Percentiles rank a stretch among this genome's conserved stretches.
Evolutionary conservation across 2,797 vertebrate species (phyloP).

Genomic region (Bucorvus abyssinicus): DNA sequence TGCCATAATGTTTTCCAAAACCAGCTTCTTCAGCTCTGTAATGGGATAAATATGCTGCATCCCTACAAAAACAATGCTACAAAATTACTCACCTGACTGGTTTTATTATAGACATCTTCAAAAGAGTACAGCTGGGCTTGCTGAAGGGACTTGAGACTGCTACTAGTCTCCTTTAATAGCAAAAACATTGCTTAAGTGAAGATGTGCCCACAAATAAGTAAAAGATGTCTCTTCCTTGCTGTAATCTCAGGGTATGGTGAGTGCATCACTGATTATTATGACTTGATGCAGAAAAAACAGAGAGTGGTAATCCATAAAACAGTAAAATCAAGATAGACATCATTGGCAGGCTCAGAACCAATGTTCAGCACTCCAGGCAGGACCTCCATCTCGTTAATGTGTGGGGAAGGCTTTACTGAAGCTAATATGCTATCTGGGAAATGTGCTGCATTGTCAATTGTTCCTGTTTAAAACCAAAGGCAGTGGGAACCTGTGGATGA

Average conservation of each 20-base stretch:
- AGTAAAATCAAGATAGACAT: neutral
- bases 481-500: neutral
- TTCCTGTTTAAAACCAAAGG: neutral
- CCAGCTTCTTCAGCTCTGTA: neutral
- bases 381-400: fast-evolving
- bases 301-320: neutral
- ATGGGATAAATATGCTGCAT: neutral
- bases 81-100: neutral
- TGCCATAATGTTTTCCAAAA: neutral
- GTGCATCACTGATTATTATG: neutral
- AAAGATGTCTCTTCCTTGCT: neutral
- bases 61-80: neutral
- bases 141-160: neutral
- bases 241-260: neutral
- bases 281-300: neutral
- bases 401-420: neutral
- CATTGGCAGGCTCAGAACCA: neutral
- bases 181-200: neutral
- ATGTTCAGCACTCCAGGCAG: neutral
- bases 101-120: neutral
- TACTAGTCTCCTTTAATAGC: neutral
- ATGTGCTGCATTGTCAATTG: neutral
- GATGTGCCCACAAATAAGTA: neutral
- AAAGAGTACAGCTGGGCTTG: neutral
- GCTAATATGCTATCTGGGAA: neutral